Conservation (phyloP, 1,140 invertebrate genomes). For the Bombus consobrinus region DNA sequence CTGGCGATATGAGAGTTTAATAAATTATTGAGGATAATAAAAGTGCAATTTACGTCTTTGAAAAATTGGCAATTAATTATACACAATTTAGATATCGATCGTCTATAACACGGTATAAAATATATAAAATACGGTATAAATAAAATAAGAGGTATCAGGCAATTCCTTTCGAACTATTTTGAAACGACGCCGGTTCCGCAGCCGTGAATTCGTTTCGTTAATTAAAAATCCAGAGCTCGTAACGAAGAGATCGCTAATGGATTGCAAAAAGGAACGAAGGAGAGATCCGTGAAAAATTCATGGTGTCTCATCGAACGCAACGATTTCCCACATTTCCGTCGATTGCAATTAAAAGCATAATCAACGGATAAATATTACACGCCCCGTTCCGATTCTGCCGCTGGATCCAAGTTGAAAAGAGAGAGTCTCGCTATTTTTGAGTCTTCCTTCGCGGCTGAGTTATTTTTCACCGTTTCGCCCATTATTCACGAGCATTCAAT, state of each 20-base stretch:
- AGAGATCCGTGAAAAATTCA: background rate
- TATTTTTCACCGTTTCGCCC: constrained; percentile 24
- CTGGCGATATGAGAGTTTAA: background rate
- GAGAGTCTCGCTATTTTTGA: background rate
- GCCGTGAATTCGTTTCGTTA: background rate
- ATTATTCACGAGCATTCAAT: constrained; percentile 55
- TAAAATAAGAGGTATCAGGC: background rate
- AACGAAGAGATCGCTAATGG: background rate
- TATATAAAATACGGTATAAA: background rate
- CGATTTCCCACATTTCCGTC: background rate
- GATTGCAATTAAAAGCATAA: constrained; percentile 52
- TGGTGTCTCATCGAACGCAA: background rate
- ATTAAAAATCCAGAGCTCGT: background rate
- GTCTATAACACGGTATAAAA: background rate
- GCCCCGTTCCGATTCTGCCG: constrained; percentile 21
- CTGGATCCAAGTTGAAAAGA: background rate
- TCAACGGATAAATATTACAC: constrained; percentile 47
- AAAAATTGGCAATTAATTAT: background rate
- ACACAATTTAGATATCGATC: background rate
- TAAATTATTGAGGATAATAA: background rate
- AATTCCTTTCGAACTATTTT: background rate
- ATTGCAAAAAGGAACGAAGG: background rate
- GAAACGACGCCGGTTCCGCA: background rate
- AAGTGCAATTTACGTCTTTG: background rate
- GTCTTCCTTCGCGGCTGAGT: constrained; percentile 29